These are phyloP conservation scores for Oenanthe melanoleuca DNA, from an alignment of 2,113 vertebrate genomes.

Conservation along the genomic window DNA sequence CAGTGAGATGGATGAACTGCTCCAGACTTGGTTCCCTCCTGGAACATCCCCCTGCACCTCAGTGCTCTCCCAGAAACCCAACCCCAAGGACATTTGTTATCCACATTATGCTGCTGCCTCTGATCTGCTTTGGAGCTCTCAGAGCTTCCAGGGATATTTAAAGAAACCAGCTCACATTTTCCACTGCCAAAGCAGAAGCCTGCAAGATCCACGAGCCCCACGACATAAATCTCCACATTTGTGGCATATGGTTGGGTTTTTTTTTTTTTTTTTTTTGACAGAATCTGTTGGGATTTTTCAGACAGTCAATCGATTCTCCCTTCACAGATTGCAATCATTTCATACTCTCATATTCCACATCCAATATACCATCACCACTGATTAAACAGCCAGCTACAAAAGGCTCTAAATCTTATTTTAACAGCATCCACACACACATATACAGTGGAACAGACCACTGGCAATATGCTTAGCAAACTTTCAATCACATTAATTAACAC, in stretches of 20 bases:
- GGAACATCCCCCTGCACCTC: background rate
- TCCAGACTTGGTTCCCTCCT: background rate
- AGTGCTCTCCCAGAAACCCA: fast-evolving
- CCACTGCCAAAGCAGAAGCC: background rate
- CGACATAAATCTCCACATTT: background rate
- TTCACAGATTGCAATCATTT: background rate
- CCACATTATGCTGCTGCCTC: background rate
- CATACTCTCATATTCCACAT: background rate
- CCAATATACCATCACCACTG: background rate
- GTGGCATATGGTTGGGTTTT: background rate
- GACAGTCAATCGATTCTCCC: background rate
- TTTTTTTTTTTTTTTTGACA: background rate
- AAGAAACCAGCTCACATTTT: background rate
- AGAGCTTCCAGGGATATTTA: background rate
- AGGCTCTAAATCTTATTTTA: background rate
- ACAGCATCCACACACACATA: background rate
- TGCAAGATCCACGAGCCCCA: background rate
- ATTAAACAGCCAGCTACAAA: background rate
- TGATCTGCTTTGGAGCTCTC: background rate
- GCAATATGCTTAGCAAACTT: background rate
- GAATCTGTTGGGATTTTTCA: background rate
- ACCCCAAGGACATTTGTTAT: fast-evolving
- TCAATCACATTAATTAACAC: background rate
- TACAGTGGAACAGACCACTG: background rate
- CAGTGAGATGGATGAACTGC: fast-evolving